phyloP scores from a whole-genome alignment of 2,797 vertebrate species.

The Masticophis lateralis region DNA sequence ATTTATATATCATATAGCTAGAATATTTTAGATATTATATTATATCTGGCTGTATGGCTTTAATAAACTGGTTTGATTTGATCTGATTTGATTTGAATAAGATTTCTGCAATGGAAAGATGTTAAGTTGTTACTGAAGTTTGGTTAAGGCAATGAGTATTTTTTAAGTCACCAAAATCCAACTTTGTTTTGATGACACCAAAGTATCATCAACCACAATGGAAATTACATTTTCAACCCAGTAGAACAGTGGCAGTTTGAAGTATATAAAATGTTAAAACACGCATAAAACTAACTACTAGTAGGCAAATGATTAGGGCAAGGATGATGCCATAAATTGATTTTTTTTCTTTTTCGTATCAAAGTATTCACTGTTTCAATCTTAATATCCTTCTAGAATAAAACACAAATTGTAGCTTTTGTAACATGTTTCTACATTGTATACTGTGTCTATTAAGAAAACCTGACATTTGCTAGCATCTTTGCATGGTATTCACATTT shows the following conservation, averaged over 20 bases:
- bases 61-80: not conserved
- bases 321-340: not conserved
- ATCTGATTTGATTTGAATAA: not conserved
- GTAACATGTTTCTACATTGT: not conserved
- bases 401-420: not conserved
- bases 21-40: not conserved
- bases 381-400: not conserved
- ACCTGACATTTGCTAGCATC: not conserved
- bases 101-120: not conserved
- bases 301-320: not conserved
- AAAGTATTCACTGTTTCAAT: not conserved
- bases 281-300: not conserved
- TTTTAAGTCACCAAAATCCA: not conserved
- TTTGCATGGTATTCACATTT: not conserved
- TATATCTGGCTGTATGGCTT: not conserved
- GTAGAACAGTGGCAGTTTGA: not conserved
- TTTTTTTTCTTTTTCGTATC: not conserved
- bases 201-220: not conserved
- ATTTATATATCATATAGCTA: not conserved
- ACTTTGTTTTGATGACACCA: not conserved
- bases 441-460: not conserved
- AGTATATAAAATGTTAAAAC: not conserved
- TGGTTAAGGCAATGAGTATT: not conserved
- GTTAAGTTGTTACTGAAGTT: not conserved
- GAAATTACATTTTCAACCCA: not conserved